Evolutionary conservation across 2,113 vertebrate genomes (phyloP), one percentile per base, ranked within the genome.

Genomic region (rabbit (Oryctolagus cuniculus)): DNA sequence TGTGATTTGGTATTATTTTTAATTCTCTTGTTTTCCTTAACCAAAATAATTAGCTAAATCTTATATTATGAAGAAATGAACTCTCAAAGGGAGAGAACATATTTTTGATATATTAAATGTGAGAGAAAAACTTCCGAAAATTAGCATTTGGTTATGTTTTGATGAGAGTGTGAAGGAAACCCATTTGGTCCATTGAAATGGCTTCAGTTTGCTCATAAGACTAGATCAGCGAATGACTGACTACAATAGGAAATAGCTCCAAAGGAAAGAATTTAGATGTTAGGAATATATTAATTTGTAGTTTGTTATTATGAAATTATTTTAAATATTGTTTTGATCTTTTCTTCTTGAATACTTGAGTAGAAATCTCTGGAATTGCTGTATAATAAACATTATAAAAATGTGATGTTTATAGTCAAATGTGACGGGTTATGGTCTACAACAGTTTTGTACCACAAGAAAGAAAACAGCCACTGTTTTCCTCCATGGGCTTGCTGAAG

Each of bases 401-500:
- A 49, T 51, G 29, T 24, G 2, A 17, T 92, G 24, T 92, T 87
- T 29, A 22, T 2, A 51, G 8, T 5, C 82, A 91, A 90, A 27
- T 29, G 38, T 89, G 75, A 70, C 79, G 83, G 93, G 70, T 93
- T 87, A 95, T 8, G 4, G 16, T 73, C 79, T 81, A 66, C 11
- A 81, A n/a, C 86, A 66, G 78, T 84, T 91, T 95, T 81, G 70
- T 38, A 69, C 31, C 38, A 58, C 58, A 64, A 87, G 83, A 94
- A 92, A 87, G 75, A 77, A 94, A 84, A 63, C 70, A 89, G 55
- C 49, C 83, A 27, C 55, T 70, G 36, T 89, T 92, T 79, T 72
- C 87, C 89, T 90, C 25, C 21, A 0, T 55, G 79, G 51, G 86
- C 72, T 95, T 93, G 69, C 86, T 81, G 94, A 95, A 95, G 93